Conservation (phyloP, 2,113 vertebrate species). For the Pungitius pungitius region DNA sequence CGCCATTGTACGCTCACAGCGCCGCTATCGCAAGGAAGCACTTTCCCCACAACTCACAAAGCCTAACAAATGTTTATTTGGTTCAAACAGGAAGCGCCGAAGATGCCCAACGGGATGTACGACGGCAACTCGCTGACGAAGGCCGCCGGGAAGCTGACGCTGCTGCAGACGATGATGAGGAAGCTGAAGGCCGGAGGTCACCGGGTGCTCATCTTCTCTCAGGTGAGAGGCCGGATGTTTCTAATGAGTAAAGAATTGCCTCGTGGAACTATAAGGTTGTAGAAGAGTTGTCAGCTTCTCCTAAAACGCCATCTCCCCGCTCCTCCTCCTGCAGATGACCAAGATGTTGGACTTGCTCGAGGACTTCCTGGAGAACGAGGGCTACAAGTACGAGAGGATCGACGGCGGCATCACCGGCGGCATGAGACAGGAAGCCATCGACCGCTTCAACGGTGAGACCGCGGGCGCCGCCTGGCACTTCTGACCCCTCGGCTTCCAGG, state of each 20-base stretch:
- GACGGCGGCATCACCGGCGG: conserved; percentile 97
- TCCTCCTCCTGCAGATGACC: conserved; percentile 87
- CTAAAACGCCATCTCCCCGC: fast-evolving
- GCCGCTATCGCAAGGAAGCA: too few species aligned
- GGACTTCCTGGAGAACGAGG: conserved; percentile 96
- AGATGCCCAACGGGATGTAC: conserved; percentile 98
- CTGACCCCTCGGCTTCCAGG: too few species aligned
- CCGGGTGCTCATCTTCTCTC: conserved; percentile 96
- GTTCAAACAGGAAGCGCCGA: conserved; percentile 90
- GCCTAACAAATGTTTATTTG: background rate
- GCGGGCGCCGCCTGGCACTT: background rate
- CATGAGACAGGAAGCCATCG: conserved; percentile 98
- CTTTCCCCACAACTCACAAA: too few species aligned
- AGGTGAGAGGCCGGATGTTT: conserved; percentile 78
- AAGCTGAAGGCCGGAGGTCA: conserved; percentile 95
- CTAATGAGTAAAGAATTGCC: too few species aligned
- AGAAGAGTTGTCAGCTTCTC: background rate
- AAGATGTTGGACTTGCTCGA: conserved; percentile 98
- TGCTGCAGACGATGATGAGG: conserved; percentile 96
- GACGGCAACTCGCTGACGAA: conserved; percentile 92
- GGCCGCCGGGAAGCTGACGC: conserved; percentile 89
- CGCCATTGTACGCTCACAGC: conserved; percentile 86
- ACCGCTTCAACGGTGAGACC: conserved; percentile 93
- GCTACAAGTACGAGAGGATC: conserved; percentile 97
- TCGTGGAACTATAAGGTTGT: too few species aligned